phyloP scores from a whole-genome alignment of 2,888 invertebrate genomes.

The Dryomyza anilis region DNA sequence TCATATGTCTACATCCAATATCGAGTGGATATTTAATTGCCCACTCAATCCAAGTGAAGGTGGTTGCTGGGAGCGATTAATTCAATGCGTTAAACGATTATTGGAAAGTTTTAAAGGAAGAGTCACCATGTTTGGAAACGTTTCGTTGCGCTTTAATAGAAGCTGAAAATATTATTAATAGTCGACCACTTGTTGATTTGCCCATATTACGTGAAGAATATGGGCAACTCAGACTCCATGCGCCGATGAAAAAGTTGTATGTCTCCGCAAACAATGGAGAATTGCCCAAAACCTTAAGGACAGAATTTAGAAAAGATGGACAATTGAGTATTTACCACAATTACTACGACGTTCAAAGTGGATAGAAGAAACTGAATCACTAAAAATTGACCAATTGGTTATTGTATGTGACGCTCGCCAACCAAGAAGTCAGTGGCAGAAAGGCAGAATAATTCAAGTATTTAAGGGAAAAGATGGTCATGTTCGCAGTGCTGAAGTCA shows the following conservation, averaged over 20 bases:
- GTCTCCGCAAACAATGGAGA: conserved; percentile 12
- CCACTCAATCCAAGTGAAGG: too few species aligned
- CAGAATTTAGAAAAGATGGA: conserved; percentile 17
- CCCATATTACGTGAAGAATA: conserved; percentile 20
- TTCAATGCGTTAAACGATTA: conserved; percentile 27
- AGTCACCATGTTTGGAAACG: conserved; percentile 17
- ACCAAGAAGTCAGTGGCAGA: conserved; percentile 9
- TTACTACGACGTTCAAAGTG: conserved; percentile 11
- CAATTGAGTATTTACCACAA: conserved; percentile 2
- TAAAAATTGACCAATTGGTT: not conserved
- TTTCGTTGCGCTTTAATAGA: conserved; percentile 25
- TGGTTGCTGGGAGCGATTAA: conserved; percentile 31
- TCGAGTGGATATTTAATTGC: conserved; percentile 35
- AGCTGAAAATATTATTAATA: conserved; percentile 31
- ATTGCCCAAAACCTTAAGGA: conserved; percentile 12
- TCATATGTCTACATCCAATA: conserved; percentile 3
- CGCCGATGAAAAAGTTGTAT: too few species aligned
- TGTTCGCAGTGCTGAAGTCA: not conserved
- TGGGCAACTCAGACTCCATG: conserved; percentile 29
- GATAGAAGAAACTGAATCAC: not conserved
- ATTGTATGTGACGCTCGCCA: conserved; percentile 1
- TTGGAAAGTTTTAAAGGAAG: conserved; percentile 19
- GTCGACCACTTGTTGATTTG: conserved; percentile 29
- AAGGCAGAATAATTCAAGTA: not conserved
- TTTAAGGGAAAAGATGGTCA: not conserved